Base-by-base conservation (phyloP, 2,113 vertebrate species). In the Chamaetylas fuelleborni region DNA sequence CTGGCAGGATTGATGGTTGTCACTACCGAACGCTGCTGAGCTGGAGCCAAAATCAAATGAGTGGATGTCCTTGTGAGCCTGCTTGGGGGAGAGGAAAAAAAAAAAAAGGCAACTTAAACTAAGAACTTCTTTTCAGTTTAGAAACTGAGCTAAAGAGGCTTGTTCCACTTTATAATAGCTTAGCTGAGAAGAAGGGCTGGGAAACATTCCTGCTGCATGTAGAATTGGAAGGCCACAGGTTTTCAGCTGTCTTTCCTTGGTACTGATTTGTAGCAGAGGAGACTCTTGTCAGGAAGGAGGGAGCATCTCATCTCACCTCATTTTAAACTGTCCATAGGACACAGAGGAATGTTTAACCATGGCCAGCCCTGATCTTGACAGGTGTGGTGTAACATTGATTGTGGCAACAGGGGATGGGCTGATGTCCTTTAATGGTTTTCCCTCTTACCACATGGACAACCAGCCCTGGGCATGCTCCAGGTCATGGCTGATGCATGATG, bases 1-100 rank as follows among this genome's bases (percentile, higher is more conserved):
- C 96, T 96, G 95, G 93, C 96, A 94, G 94, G 93, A 95, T 93
- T 95, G 92, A 94, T 92, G 96, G 92, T 93, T 97, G 90, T 96
- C 96, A 93, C 94, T 96, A 90, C 90, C 1, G 19, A 96, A 90
- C 11, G 17, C 86, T 88, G 92, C 92, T 96, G 95, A 95, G 86
- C 88, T 54, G 40, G 26, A 94, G 95, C 93, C 94, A 96, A 79
- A 90, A 96, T 60, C 85, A 33, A 84, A 90, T 19, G 90, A 96
- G 88, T 93, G 88, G 90, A 96, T 96, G 95, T 90, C 93, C 95
- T 95, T 90, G 81, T 95, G 92, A 95, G 92, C 71, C 92, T 90
- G 85, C 86, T 71, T n/a, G 51, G 62, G 60, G 72, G 36, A 26
- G 57, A 48, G 36, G 3, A 9, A 6, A 19, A 60, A 51, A 61